Evolutionary conservation across 2,113 vertebrate species (phyloP).

Genomic region (Toxotes jaculatrix): DNA sequence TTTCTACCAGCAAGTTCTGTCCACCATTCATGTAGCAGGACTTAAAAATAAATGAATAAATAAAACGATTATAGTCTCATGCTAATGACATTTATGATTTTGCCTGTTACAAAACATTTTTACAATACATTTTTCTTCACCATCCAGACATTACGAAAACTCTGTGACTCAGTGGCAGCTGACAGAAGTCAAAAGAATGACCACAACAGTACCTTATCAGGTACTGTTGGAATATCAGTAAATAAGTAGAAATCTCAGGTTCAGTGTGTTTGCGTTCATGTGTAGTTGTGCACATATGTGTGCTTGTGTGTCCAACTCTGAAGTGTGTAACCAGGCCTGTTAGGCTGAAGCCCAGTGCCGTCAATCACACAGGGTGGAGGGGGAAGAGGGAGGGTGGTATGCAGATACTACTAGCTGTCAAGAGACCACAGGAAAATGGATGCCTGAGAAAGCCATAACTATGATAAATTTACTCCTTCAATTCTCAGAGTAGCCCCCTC

Average conservation of each 20-base stretch:
- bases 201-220: constrained; percentile 33
- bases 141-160: neutral
- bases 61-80: neutral
- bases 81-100: neutral
- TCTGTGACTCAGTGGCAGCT: neutral
- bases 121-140: constrained; percentile 7
- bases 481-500: constrained; percentile 69
- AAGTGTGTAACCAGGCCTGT: constrained; percentile 62
- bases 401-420: constrained; percentile 88
- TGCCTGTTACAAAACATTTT: neutral
- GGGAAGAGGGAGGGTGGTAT: constrained; percentile 52
- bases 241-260: constrained; percentile 29
- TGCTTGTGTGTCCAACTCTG: constrained; percentile 49
- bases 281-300: neutral
- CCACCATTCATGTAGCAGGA: neutral
- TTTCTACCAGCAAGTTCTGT: neutral
- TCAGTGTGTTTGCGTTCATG: constrained; percentile 1
- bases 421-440: constrained; percentile 94
- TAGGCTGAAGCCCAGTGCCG: constrained; percentile 62
- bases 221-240: neutral
- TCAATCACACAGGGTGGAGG: constrained; percentile 69
- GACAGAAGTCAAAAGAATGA: constrained; percentile 28
- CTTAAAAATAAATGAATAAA: neutral
- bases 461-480: constrained; percentile 94
- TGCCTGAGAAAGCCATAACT: constrained; percentile 96